A percentile compares a stretch with the other conserved stretches of the same genome.
Evolutionary conservation across 1,140 invertebrate species (phyloP).

Genomic region (Arion vulgaris): DNA sequence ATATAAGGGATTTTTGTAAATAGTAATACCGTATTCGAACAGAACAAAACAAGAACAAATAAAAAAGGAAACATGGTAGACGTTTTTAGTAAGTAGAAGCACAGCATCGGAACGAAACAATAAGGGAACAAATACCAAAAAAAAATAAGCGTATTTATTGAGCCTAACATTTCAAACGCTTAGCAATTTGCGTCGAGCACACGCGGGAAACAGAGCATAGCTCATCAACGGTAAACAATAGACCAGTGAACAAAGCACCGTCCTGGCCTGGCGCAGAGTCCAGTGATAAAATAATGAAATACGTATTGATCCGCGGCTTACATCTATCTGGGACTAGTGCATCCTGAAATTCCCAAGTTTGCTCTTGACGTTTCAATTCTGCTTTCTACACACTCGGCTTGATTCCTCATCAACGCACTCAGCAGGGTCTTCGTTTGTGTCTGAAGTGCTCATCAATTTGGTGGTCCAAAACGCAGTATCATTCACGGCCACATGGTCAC

Average conservation of each 20-base stretch:
- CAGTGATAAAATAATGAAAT: not conserved
- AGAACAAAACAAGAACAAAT: too few species aligned
- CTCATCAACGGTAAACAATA: not conserved
- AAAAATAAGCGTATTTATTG: not conserved
- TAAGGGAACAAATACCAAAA: not conserved
- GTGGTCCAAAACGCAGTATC: not conserved
- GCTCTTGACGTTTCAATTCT: not conserved
- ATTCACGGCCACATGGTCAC: too few species aligned
- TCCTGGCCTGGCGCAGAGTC: not conserved
- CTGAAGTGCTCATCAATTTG: not conserved
- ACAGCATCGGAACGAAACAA: too few species aligned
- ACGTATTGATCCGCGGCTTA: not conserved
- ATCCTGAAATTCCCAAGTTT: conserved; percentile 2
- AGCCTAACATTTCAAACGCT: not conserved
- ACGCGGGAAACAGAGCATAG: not conserved
- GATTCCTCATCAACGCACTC: not conserved
- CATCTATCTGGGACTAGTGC: not conserved
- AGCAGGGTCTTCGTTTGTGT: not conserved
- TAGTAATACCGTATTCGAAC: too few species aligned
- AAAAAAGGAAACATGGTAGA: too few species aligned
- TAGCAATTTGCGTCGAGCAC: not conserved
- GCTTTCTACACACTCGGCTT: not conserved
- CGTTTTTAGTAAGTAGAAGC: too few species aligned
- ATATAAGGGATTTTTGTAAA: too few species aligned
- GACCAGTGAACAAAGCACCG: not conserved